Conservation (phyloP, 2,797 vertebrate genomes). For the Psittacula echo region DNA sequence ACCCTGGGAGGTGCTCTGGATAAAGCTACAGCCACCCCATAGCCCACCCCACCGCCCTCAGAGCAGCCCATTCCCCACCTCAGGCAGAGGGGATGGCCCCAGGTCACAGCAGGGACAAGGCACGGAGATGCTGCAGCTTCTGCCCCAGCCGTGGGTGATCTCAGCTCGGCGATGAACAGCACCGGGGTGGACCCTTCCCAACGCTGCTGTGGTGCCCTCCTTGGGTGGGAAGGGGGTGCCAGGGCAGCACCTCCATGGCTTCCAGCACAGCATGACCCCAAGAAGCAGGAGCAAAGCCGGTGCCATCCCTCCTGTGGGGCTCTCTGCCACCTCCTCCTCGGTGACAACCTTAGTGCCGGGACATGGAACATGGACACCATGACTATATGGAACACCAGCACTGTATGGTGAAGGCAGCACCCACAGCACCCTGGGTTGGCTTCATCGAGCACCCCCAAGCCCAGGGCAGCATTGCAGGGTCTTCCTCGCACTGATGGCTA, state of each 20-base stretch:
- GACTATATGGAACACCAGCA: neutral
- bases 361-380: neutral
- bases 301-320: rapidly evolving
- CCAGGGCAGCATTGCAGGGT: neutral
- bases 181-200: neutral
- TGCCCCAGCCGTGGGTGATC: rapidly evolving
- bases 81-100: neutral
- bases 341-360: neutral
- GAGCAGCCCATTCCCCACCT: neutral
- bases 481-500: neutral
- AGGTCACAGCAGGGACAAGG: neutral
- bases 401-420: neutral
- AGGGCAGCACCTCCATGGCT: neutral
- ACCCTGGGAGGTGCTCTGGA: neutral
- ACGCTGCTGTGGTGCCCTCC: rapidly evolving
- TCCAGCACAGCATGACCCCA: rapidly evolving
- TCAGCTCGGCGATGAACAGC: rapidly evolving
- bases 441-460: neutral
- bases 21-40: neutral
- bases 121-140: neutral
- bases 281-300: neutral
- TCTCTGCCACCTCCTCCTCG: rapidly evolving
- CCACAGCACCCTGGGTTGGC: neutral
- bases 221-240: neutral
- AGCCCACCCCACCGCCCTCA: neutral